Evolutionary conservation across 2,797 vertebrate species (phyloP).

Genomic region (Psittacula derbiana): DNA sequence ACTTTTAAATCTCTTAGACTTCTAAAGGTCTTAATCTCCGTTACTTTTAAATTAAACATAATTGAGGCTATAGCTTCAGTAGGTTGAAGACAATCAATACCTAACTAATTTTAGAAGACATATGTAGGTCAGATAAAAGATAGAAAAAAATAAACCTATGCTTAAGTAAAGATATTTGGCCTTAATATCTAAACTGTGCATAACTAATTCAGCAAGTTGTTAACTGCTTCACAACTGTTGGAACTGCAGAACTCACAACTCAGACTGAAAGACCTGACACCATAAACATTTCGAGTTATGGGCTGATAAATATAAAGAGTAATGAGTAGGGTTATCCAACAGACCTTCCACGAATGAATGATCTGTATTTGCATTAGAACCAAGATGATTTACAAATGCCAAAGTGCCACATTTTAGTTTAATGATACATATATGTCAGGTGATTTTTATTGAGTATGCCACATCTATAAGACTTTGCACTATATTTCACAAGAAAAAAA

Average conservation of each 20-base stretch:
- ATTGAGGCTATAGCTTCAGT: background rate
- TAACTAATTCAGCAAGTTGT: background rate
- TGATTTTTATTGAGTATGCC: background rate
- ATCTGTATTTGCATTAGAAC: conserved; percentile 45
- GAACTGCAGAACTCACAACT: background rate
- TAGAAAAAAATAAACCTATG: background rate
- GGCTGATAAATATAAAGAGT: background rate
- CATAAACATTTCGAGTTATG: conserved; percentile 1
- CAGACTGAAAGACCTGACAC: background rate
- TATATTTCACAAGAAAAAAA: conserved; percentile 25
- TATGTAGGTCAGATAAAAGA: background rate
- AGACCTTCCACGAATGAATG: background rate
- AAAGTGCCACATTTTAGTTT: conserved; percentile 37
- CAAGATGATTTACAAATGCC: conserved; percentile 42
- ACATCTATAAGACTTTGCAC: background rate
- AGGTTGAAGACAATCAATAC: background rate
- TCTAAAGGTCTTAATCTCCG: background rate
- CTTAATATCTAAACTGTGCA: background rate
- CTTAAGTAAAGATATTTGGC: background rate
- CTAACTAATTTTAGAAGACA: background rate
- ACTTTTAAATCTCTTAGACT: background rate
- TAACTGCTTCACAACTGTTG: background rate
- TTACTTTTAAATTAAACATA: background rate
- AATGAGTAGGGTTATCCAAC: background rate
- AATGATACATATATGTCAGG: background rate